phyloP scores from a whole-genome alignment of 2,797 vertebrate species.

The Chiloscyllium punctatum region DNA sequence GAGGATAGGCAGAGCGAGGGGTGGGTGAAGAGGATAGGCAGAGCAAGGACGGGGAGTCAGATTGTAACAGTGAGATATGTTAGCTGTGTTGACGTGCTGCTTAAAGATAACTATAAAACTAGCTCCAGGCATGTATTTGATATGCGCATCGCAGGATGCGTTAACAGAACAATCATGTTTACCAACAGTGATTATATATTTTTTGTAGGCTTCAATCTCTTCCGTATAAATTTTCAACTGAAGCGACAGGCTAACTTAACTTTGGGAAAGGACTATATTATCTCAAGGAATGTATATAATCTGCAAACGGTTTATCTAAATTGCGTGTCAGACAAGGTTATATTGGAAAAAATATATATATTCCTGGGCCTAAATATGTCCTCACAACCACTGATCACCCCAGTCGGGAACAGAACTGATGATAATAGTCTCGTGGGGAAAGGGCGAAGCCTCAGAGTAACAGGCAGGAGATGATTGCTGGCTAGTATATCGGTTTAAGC shows the following conservation, averaged over 20 bases:
- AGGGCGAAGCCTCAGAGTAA: neutral
- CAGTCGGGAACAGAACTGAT: too few relatives aligned
- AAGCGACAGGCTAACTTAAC: neutral
- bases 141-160: neutral
- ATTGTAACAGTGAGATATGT: neutral
- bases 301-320: neutral
- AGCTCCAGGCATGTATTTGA: neutral
- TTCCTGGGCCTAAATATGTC: neutral
- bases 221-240: conserved; percentile 2
- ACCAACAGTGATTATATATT: neutral
- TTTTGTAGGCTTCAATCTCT: neutral
- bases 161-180: neutral
- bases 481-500: neutral
- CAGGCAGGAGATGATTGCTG: neutral
- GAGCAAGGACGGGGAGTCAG: too few relatives aligned
- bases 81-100: neutral
- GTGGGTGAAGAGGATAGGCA: too few relatives aligned
- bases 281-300: neutral
- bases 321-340: neutral
- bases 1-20: neutral
- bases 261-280: neutral
- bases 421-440: too few relatives aligned
- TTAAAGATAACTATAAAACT: neutral
- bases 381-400: too few relatives aligned
- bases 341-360: neutral